These are phyloP conservation scores for Trichonephila clavata DNA, from an alignment of 1,140 invertebrate species.

Conservation along the genomic window DNA sequence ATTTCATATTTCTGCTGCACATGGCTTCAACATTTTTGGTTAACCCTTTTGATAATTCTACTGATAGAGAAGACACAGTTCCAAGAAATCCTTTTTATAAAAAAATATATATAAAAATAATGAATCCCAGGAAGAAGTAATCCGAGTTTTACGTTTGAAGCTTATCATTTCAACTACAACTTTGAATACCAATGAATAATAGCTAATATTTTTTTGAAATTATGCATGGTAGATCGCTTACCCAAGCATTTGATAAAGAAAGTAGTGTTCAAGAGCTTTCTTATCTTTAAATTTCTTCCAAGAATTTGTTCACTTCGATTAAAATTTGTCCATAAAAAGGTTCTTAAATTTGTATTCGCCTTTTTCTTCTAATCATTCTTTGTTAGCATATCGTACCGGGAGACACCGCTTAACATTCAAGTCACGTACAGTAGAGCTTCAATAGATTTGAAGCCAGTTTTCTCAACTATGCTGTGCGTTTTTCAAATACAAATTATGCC, in stretches of 20 bases:
- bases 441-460: not conserved
- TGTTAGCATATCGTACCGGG: not conserved
- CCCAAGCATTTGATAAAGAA: not conserved
- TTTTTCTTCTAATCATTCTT: not conserved
- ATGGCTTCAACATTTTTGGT: too few relatives aligned
- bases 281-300: not conserved
- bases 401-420: not conserved
- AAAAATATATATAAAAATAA: too few relatives aligned
- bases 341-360: not conserved
- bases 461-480: not conserved
- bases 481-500: constrained; percentile 27
- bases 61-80: too few relatives aligned
- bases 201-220: not conserved
- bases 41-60: too few relatives aligned
- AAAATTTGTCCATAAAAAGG: not conserved
- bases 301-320: not conserved
- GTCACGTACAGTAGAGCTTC: not conserved
- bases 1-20: too few relatives aligned
- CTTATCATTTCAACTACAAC: not conserved
- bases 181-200: not conserved
- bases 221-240: not conserved
- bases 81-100: too few relatives aligned
- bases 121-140: too few relatives aligned
- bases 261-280: not conserved
- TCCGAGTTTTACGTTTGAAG: not conserved